Evolutionary conservation across 2,113 vertebrate genomes (phyloP), one percentile per base, ranked within the genome.

Genomic region (Carassius carassius): DNA sequence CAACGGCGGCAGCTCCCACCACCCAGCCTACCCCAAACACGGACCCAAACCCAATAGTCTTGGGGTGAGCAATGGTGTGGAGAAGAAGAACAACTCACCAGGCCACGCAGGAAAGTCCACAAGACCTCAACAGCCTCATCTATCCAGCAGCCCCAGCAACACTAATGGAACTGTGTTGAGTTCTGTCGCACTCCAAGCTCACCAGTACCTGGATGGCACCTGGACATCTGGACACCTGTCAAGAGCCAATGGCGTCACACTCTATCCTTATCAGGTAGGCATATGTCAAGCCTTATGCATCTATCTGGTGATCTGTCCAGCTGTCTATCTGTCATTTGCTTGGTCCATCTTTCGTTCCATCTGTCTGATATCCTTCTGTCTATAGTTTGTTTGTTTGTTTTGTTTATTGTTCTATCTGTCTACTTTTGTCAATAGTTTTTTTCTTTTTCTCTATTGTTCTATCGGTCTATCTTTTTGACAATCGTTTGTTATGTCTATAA

Each of bases 191-290:
- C 94, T 95, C 79, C 97, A 97, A 91, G 94, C 96, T 77, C 97
- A 98, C 88, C 97, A 97, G 62, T 96, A 97, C 89, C 87, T 95
- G 76, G 96, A 97, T 0, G 94, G 94, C 77, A 93, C 91, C 75
- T 96, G 96, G 96, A 96, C 96, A 47, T 62, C 87, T 37, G 81
- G 81, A 35, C 84, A 88, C 84, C 90, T 96, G 91, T 96, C 96
- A 17, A 94, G 96, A 89, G 94, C 95, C 0, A 98, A 98, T 32
- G 98, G 97, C 0, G 96, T 99, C 79, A 98, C 97, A 32, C 95
- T 99, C 29, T 98, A 98, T 90, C 98, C 98, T 0, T 99, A 98
- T 90, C 97, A 99, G 95, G 98, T 99, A 93, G 93, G 95, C 14
- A n/a, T 47, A 49, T 79, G 19, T 62, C 9, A n/a, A 13, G 14